Base-by-base conservation (phyloP, 2,888 invertebrate species). In the Hartigia nigra region DNA sequence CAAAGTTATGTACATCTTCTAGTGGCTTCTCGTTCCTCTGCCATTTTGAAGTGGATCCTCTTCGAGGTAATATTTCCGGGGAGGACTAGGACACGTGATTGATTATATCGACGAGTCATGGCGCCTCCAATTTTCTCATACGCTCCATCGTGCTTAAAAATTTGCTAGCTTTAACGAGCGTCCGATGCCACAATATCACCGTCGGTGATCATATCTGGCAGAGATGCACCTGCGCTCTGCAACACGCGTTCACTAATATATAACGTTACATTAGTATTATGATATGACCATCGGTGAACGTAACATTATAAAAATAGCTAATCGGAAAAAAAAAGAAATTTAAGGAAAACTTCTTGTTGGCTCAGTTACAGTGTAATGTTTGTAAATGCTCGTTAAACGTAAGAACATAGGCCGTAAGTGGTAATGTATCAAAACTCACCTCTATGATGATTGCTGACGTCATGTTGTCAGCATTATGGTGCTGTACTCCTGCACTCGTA, bases 391-490 rank as follows among this genome's bases (percentile, higher is more conserved):
- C 9, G 55, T 55, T 55, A 55, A 55, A 23, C 55, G 5, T 55
- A 23, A 55, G 23, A 55, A 23, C 23, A 23, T 9, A 12, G 12
- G 37, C 37, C 12, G 12, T 12, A 55, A 55, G 55, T 55, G 23
- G 23, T 55, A 55, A 55, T 23, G 23, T 55, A 55, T 55, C 9
- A 55, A 55, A 75, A 84, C 82, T 84, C 81, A 90, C 89, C 83
- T 90, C 88, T 69, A 89, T 84, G 31, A 90, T 88, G 36, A 89
- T 89, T 32, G 89, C 87, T 2, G 89, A 87, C 35, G 88, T 84
- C 87, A 90, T 87, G 74, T 88, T 88, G 76, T 90, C 89, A 69
- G 86, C 84, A 79, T 84, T 87, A 76, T 89, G 89, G 83, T 89
- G 88, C 78, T 89, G 88, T 69, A 89, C 84, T 76, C 84, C 87